Percentiles rank a stretch among this genome's conserved stretches.
Conservation (phyloP, 2,888 invertebrate species). For the Cerastis rubricosa region DNA sequence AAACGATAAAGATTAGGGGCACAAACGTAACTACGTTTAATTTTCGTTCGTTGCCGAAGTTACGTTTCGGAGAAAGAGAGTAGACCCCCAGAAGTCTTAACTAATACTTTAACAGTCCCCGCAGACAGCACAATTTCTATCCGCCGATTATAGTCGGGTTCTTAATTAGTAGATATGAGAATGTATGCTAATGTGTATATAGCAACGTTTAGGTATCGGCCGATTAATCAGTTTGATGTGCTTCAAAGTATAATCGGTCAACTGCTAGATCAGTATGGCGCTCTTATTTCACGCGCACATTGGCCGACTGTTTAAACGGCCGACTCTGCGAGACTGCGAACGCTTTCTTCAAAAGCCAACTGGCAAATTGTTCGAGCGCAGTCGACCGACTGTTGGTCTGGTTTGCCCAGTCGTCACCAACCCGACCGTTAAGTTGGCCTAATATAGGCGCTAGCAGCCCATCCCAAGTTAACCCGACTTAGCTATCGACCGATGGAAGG, state of each 20-base stretch:
- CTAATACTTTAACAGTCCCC: background rate
- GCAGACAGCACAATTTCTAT: background rate
- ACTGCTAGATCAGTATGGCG: background rate
- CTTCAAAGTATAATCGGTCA: background rate
- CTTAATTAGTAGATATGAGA: background rate
- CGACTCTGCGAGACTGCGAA: background rate
- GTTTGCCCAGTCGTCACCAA: background rate
- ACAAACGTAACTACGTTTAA: too few species aligned
- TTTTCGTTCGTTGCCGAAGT: too few species aligned
- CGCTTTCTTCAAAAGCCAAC: background rate
- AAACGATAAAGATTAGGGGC: too few species aligned
- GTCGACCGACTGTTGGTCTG: background rate
- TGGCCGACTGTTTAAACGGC: background rate
- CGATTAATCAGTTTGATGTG: background rate
- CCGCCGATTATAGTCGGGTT: background rate
- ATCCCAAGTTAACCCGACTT: background rate
- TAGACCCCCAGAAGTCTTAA: background rate
- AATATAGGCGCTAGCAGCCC: background rate
- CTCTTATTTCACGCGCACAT: too few species aligned
- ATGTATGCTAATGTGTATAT: background rate
- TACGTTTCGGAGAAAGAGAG: too few species aligned
- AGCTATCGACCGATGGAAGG: background rate
- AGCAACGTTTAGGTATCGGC: background rate
- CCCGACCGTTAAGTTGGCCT: background rate
- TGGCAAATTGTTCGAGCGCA: background rate